A percentile compares a stretch with the other conserved stretches of the same genome.
phyloP scores from a whole-genome alignment of 1,140 invertebrate species.

The Brachionus calyciflorus region DNA sequence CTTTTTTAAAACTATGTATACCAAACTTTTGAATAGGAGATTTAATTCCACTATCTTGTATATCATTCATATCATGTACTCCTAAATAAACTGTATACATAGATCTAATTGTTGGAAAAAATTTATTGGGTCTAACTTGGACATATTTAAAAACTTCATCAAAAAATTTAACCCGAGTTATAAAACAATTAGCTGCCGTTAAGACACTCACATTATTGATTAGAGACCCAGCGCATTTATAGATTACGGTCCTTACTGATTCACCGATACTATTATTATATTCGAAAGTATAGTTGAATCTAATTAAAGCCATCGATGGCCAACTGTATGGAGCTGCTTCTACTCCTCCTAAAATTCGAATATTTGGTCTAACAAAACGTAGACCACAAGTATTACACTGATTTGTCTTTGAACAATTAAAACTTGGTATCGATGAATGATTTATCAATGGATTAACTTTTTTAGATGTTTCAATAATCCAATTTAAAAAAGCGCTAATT shows the following conservation, averaged over 20 bases:
- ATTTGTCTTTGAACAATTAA: neutral
- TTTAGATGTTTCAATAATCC: slow-evolving; percentile 31
- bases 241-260: neutral
- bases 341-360: neutral
- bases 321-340: slow-evolving; percentile 34
- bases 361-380: slow-evolving; percentile 13
- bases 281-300: slow-evolving; percentile 14
- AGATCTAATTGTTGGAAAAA: slow-evolving; percentile 1
- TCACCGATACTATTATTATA: neutral
- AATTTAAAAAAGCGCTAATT: slow-evolving; percentile 4
- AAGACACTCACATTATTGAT: slow-evolving; percentile 11
- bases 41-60: neutral
- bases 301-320: slow-evolving; percentile 35
- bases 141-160: neutral
- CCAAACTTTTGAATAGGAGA: neutral
- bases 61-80: slow-evolving; percentile 19
- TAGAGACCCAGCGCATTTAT: slow-evolving; percentile 17
- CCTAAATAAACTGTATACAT: slow-evolving; percentile 44
- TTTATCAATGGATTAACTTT: neutral
- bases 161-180: neutral
- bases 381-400: slow-evolving; percentile 10
- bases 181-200: slow-evolving; percentile 33
- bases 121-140: neutral
- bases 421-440: neutral
- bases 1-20: neutral